phyloP scores from a whole-genome alignment of 2,797 vertebrate species.

The Eulemur albifrons region DNA sequence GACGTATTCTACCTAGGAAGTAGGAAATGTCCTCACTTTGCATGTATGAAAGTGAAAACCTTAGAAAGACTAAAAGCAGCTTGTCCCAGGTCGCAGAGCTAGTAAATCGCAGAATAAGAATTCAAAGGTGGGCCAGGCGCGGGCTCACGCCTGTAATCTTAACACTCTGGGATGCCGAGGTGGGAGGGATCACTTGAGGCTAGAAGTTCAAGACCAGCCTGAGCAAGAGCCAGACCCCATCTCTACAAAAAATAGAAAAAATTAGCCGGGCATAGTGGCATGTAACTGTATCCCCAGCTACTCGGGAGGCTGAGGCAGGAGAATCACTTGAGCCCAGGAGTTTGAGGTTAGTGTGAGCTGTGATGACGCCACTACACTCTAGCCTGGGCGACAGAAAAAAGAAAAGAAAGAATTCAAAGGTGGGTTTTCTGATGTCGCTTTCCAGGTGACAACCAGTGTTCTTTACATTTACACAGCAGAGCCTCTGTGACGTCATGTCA shows the following conservation, averaged over 20 bases:
- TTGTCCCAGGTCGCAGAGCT: background rate
- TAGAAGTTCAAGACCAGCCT: background rate
- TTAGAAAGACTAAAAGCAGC: background rate
- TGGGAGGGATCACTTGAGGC: background rate
- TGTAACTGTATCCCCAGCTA: background rate
- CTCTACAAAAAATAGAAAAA: background rate
- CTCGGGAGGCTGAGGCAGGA: background rate
- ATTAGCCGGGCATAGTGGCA: background rate
- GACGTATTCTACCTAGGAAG: too few relatives aligned
- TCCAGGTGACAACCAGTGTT: too few relatives aligned
- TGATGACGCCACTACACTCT: background rate
- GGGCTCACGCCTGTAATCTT: background rate
- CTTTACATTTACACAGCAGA: background rate
- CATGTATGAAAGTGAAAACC: background rate
- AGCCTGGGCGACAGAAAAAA: background rate
- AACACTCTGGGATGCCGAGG: background rate
- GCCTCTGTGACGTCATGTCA: background rate
- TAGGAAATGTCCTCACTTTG: background rate
- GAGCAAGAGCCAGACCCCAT: background rate
- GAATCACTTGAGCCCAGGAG: background rate
- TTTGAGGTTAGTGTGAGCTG: background rate
- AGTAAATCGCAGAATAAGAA: background rate
- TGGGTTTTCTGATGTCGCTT: background rate
- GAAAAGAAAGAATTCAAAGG: background rate
- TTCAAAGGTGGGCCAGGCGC: background rate